phyloP scores from a whole-genome alignment of 2,113 vertebrate genomes.

The Pedetes capensis region DNA sequence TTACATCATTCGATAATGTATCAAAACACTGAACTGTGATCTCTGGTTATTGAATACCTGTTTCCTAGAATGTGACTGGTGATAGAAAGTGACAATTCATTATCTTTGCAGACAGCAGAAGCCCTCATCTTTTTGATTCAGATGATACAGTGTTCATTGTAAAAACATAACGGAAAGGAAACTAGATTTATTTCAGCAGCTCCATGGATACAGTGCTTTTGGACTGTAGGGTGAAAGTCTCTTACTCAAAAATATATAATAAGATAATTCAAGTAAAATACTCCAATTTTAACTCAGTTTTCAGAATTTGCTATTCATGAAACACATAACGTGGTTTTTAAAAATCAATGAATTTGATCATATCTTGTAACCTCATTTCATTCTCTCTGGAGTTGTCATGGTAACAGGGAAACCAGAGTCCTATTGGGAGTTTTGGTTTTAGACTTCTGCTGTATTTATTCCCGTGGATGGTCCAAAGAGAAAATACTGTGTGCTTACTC shows the following conservation, averaged over 20 bases:
- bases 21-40: not conserved
- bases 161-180: constrained; percentile 15
- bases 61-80: constrained; percentile 8
- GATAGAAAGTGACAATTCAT: constrained; percentile 22
- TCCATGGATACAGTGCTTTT: not conserved
- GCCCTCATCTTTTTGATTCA: constrained; percentile 25
- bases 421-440: constrained; percentile 43
- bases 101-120: not conserved
- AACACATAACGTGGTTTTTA: constrained; percentile 51
- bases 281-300: constrained; percentile 57
- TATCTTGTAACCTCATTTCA: constrained; percentile 63
- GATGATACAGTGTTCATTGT: constrained; percentile 1
- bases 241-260: constrained; percentile 31
- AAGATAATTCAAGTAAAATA: constrained; percentile 38
- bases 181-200: constrained; percentile 30
- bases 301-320: constrained; percentile 60
- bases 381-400: constrained; percentile 71
- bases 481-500: constrained; percentile 20
- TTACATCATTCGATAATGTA: not conserved
- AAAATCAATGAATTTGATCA: constrained; percentile 75
- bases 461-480: constrained; percentile 27
- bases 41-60: not conserved
- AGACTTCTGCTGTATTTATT: constrained; percentile 52
- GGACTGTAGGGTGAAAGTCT: constrained; percentile 34
- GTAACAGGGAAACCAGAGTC: constrained; percentile 65